Percentiles rank a stretch among this genome's conserved stretches.
Conservation (phyloP, 2,888 invertebrate species). For the Emmelina monodactyla region DNA sequence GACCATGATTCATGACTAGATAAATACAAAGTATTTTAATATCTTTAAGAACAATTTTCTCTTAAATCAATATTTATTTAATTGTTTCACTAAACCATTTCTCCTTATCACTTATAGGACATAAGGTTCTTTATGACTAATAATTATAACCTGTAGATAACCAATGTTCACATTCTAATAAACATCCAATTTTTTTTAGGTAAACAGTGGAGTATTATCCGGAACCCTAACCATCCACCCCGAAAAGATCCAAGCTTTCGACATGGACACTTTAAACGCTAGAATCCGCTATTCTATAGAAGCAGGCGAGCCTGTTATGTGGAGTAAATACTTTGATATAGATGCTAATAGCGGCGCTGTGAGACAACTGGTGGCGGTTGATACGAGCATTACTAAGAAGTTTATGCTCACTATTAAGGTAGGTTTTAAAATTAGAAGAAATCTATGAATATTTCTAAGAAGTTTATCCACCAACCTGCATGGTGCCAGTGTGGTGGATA, state of each 20-base stretch:
- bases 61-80: too few relatives aligned
- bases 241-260: slow-evolving; percentile 89
- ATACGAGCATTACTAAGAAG: slow-evolving; percentile 79
- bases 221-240: slow-evolving; percentile 85
- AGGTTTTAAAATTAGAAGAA: too few relatives aligned
- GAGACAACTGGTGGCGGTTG: slow-evolving; percentile 81
- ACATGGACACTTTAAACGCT: slow-evolving; percentile 87
- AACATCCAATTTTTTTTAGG: slow-evolving; percentile 49
- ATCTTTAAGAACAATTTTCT: too few relatives aligned
- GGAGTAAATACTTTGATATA: slow-evolving; percentile 82
- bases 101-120: too few relatives aligned
- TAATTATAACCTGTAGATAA: too few relatives aligned
- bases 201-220: slow-evolving; percentile 82
- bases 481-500: too few relatives aligned
- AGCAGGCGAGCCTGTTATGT: slow-evolving; percentile 80
- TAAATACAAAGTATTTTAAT: too few relatives aligned
- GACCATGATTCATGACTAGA: too few relatives aligned
- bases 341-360: slow-evolving; percentile 82
- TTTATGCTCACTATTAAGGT: slow-evolving; percentile 85
- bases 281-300: slow-evolving; percentile 84
- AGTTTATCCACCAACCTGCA: too few relatives aligned
- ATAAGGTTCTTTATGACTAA: too few relatives aligned
- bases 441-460: too few relatives aligned
- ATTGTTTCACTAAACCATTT: too few relatives aligned
- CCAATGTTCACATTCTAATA: slow-evolving; percentile 1